A percentile compares a stretch with the other conserved stretches of the same genome.
Conservation (phyloP, 2,888 invertebrate species). For the Nyleta sp. region DNA sequence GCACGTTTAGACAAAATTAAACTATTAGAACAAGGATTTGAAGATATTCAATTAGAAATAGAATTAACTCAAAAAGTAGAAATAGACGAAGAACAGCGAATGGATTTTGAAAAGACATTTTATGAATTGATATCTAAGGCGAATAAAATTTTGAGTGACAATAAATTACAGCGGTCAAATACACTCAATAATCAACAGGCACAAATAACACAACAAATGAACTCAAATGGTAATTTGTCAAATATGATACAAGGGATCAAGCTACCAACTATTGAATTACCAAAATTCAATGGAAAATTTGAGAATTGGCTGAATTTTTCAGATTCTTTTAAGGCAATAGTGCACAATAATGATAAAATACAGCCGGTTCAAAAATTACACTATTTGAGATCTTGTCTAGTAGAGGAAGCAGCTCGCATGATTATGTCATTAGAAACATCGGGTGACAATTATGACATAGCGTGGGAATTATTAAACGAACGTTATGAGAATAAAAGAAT, state of each 20-base stretch:
- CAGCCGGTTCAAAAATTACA: constrained; percentile 57
- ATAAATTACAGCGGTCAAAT: neutral
- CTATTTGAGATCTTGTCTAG: constrained; percentile 42
- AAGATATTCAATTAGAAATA: constrained; percentile 9
- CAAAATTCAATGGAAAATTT: constrained; percentile 15
- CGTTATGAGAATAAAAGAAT: constrained; percentile 33
- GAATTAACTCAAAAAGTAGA: constrained; percentile 16
- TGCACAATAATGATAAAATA: constrained; percentile 53
- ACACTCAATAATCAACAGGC: neutral
- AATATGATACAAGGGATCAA: constrained; percentile 1
- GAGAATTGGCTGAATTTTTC: constrained; percentile 30
- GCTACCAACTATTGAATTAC: constrained; percentile 15
- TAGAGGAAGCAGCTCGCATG: constrained; percentile 29
- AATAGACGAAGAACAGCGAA: constrained; percentile 13
- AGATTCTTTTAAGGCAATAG: constrained; percentile 36
- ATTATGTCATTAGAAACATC: constrained; percentile 39
- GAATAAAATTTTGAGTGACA: constrained; percentile 5
- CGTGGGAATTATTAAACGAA: constrained; percentile 17
- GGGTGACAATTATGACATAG: constrained; percentile 22
- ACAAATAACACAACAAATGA: neutral
- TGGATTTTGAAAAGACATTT: constrained; percentile 19
- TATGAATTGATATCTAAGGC: constrained; percentile 9
- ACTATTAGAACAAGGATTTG: neutral
- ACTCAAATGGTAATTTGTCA: neutral
- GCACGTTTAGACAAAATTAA: neutral